Conservation (phyloP, 2,113 vertebrate genomes). For the Shinisaurus crocodilurus region DNA sequence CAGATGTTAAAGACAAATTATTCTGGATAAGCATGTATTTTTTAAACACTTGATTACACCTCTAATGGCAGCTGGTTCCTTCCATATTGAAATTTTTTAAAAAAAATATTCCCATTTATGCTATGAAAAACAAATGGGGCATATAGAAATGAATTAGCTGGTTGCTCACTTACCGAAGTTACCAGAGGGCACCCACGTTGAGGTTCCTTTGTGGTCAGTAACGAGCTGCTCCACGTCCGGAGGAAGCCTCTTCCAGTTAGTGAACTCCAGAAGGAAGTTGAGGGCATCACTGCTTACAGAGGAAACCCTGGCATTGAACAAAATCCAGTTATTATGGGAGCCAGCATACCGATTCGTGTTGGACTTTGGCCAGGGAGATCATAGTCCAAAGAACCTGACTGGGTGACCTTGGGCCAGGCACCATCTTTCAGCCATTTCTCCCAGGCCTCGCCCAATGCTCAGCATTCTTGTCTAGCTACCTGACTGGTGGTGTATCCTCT, state of each 20-base stretch:
- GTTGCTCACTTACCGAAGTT: slow-evolving; percentile 77
- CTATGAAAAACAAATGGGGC: slow-evolving; percentile 30
- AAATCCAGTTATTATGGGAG: background rate
- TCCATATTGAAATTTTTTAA: too few species aligned
- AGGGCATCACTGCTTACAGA: slow-evolving; percentile 72
- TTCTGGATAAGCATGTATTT: background rate
- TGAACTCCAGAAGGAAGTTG: slow-evolving; percentile 86
- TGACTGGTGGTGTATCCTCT: too few species aligned
- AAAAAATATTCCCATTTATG: slow-evolving; percentile 8
- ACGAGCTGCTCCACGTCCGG: slow-evolving; percentile 72
- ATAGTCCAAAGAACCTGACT: background rate
- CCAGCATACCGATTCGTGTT: background rate
- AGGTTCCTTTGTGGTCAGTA: slow-evolving; percentile 65
- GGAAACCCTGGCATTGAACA: slow-evolving; percentile 72
- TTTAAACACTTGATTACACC: background rate
- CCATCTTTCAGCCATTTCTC: background rate
- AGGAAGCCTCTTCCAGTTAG: slow-evolving; percentile 86
- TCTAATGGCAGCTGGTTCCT: too few species aligned
- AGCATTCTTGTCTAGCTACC: background rate
- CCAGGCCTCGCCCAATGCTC: too few species aligned
- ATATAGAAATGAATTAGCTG: slow-evolving; percentile 21
- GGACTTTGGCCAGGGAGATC: background rate
- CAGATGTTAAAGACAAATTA: background rate
- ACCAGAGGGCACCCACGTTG: slow-evolving; percentile 71
- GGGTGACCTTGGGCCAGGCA: background rate